Evolutionary conservation across 2,888 invertebrate species (phyloP).

Genomic region (Mantis religiosa): DNA sequence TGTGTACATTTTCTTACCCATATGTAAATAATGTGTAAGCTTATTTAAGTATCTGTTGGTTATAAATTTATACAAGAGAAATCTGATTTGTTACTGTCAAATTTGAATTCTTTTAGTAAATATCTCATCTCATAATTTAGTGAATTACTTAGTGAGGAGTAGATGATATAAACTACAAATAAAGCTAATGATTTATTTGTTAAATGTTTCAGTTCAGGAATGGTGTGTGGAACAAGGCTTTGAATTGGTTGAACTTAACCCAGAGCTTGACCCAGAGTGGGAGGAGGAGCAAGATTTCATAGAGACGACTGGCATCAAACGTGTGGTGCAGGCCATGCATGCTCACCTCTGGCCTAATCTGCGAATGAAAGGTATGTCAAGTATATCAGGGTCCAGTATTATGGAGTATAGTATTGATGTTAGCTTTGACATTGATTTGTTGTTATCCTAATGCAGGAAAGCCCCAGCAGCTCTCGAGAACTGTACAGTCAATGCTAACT

Average conservation of each 20-base stretch:
- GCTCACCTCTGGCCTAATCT: constrained; percentile 71
- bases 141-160: no score
- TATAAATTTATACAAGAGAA: no score
- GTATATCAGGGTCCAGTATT: no score
- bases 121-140: no score
- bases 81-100: no score
- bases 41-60: no score
- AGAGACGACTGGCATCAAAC: constrained; percentile 60
- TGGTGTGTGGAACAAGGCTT: constrained; percentile 67
- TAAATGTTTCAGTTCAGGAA: constrained; percentile 45
- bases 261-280: constrained; percentile 46
- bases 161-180: no score
- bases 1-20: no score
- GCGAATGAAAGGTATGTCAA: constrained; percentile 52
- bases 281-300: constrained; percentile 52
- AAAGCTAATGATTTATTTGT: no score
- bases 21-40: no score
- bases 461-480: constrained; percentile 30
- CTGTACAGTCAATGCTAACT: constrained; percentile 32
- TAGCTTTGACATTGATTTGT: not conserved
- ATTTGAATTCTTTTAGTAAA: no score
- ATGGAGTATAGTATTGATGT: constrained; percentile 21
- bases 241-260: constrained; percentile 64
- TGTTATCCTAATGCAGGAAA: constrained; percentile 15
- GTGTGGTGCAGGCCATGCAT: constrained; percentile 65